Percentiles rank a stretch among this genome's conserved stretches.
Conservation (phyloP, 2,888 invertebrate species). For the Hypomecis punctinalis region DNA sequence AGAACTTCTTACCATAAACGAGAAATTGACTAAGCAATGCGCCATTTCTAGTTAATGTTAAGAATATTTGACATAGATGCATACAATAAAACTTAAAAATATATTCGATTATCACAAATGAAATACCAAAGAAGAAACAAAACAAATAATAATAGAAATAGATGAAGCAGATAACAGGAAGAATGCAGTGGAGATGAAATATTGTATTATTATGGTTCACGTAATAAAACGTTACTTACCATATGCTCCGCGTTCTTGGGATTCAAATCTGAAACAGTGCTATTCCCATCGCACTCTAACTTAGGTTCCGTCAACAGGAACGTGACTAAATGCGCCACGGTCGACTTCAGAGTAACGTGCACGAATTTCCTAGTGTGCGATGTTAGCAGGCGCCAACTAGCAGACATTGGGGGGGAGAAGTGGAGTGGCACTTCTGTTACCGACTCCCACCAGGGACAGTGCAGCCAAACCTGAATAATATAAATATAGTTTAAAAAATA, state of each 20-base stretch:
- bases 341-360: constrained; percentile 90
- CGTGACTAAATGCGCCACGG: constrained; percentile 84
- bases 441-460: constrained; percentile 91
- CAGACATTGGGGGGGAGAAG: constrained; percentile 93
- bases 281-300: constrained; percentile 85
- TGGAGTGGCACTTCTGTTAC: constrained; percentile 90
- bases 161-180: no score
- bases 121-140: no score
- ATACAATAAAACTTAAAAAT: no score
- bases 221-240: constrained; percentile 62
- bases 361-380: constrained; percentile 93
- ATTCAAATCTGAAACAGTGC: constrained; percentile 88
- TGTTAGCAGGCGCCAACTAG: constrained; percentile 93
- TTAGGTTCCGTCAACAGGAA: constrained; percentile 77
- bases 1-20: no score
- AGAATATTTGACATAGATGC: no score
- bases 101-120: no score
- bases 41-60: no score
- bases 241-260: constrained; percentile 85
- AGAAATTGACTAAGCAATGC: no score
- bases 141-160: no score
- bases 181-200: no score
- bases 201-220: no score
- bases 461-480: constrained; percentile 88
- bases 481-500: no score